Percentiles rank a stretch among this genome's conserved stretches.
Evolutionary conservation across 2,113 vertebrate genomes (phyloP).

Genomic region (Nothocercus nigrocapillus): DNA sequence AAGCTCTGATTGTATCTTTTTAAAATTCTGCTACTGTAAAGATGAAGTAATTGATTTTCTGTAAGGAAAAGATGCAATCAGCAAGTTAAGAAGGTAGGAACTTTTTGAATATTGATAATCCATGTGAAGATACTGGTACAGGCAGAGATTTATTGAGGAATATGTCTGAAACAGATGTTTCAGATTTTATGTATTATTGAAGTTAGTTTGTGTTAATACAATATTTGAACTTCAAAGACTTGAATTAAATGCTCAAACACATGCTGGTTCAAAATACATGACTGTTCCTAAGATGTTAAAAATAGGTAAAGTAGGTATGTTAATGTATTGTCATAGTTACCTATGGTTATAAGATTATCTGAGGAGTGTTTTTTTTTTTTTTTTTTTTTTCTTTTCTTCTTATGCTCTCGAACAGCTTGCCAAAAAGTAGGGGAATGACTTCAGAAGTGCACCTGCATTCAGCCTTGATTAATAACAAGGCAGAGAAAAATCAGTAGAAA

Average conservation of each 20-base stretch:
- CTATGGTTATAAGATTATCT: background rate
- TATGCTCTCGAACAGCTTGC: background rate
- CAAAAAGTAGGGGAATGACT: background rate
- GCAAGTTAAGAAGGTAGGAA: background rate
- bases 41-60: conserved; percentile 37
- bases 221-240: background rate
- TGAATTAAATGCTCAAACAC: background rate
- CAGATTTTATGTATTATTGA: background rate
- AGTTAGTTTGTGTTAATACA: background rate
- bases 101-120: conserved; percentile 39
- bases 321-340: background rate
- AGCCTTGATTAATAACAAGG: background rate
- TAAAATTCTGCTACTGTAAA: conserved; percentile 32
- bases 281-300: background rate
- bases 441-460: background rate
- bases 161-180: background rate
- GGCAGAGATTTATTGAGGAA: background rate
- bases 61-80: conserved; percentile 38
- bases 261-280: background rate
- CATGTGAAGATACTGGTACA: background rate
- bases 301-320: background rate
- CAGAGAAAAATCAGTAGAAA: background rate
- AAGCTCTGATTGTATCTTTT: background rate
- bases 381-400: background rate
- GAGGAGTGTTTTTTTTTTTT: background rate